These are phyloP conservation scores for Harmothoe impar DNA, from an alignment of 2,888 invertebrate genomes.

Conservation along the genomic window DNA sequence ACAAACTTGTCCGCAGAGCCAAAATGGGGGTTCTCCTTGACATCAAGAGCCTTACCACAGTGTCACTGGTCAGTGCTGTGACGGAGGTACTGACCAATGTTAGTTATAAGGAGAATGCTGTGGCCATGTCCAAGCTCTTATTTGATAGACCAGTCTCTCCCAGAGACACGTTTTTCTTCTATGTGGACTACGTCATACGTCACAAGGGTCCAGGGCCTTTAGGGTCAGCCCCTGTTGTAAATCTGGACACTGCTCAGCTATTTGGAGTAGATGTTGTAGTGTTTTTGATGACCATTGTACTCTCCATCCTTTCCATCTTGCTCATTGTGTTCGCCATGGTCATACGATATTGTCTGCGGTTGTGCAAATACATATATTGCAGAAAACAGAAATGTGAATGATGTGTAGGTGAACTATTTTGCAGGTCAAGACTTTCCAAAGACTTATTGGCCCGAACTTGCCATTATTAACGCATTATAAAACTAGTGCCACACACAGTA, in stretches of 20 bases:
- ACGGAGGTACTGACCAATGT: neutral
- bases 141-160: slow-evolving; percentile 10
- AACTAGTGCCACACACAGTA: no score
- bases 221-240: neutral
- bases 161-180: slow-evolving; percentile 2
- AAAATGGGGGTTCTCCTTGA: slow-evolving; percentile 1
- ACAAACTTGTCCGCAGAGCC: slow-evolving; percentile 5
- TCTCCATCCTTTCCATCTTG: neutral
- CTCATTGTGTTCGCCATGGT: neutral
- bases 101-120: neutral
- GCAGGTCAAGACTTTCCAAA: no score
- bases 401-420: neutral
- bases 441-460: no score
- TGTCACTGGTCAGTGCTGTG: neutral
- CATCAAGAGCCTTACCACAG: neutral
- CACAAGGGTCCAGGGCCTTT: neutral
- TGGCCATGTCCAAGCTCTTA: neutral
- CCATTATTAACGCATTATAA: no score
- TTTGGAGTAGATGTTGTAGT: neutral
- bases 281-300: neutral
- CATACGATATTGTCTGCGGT: neutral
- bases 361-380: neutral
- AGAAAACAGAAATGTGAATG: neutral
- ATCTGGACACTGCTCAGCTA: neutral
- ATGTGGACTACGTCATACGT: slow-evolving; percentile 38